Base-by-base conservation (phyloP, 2,797 vertebrate species). In the Alauda arvensis region DNA sequence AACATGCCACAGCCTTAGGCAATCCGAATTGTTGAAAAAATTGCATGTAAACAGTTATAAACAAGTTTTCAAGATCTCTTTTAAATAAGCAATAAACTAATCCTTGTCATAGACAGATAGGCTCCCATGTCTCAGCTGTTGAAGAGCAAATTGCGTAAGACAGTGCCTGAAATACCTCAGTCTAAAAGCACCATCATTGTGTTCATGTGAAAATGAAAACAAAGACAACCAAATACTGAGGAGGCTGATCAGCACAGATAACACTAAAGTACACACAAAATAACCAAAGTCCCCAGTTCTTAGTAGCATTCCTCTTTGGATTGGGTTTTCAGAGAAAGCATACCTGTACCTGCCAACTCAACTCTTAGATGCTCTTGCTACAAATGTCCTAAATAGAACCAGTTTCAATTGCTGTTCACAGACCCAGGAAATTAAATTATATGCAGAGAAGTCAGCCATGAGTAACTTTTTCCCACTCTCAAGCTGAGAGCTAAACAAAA, bases 21-120 rank as follows among this genome's bases (percentile, higher is more conserved):
- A 95, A 93, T 94, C 89, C 0, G 92, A 95, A 93, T 92, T 95
- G 94, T 93, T 94, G 94, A 79, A 94, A 92, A 95, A 94, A 43
- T 79, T 91, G 91, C 61, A 95, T 89, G 93, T 95, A 95, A 95
- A 95, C 94, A 95, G 74, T 94, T 95, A 93, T 95, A 95, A 95
- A 93, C 92, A 94, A 94, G 80, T 93, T 95, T 95, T 94, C 89
- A 89, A 95, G 92, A 93, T 83, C 93, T 78, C 92, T 95, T 93
- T 93, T 94, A 93, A 94, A 93, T 94, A 93, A 93, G 89, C 94
- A 95, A 95, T 93, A 95, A 95, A 95, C 92, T 95, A 95, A 95
- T 95, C 94, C 94, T 91, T 93, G 87, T 93, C 94, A 94, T 94
- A 94, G 91, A 95, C 94, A 93, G 92, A 94, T 93, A 95, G 93